These are phyloP conservation scores for Pogoniulus pusillus DNA, from an alignment of 2,797 vertebrate species.

Conservation along the genomic window DNA sequence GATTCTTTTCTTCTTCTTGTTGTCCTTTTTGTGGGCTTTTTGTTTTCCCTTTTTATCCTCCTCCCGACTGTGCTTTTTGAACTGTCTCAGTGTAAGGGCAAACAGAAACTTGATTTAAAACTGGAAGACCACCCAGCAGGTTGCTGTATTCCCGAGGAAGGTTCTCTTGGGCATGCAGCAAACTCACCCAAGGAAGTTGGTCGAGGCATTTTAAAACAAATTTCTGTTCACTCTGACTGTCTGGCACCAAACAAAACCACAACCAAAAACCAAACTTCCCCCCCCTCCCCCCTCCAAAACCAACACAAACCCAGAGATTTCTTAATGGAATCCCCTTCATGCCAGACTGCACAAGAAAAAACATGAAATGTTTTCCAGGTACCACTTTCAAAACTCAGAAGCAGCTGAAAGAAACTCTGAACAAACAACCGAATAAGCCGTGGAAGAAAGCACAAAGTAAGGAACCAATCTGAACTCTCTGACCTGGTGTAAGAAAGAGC, in stretches of 20 bases:
- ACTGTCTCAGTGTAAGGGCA: constrained; percentile 1
- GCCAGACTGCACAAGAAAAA: constrained; percentile 61
- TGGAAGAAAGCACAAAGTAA: constrained; percentile 85
- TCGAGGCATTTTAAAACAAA: constrained; percentile 47
- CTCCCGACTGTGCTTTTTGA: background rate
- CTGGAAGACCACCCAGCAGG: constrained; percentile 41
- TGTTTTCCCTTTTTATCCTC: too few relatives aligned
- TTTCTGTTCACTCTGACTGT: constrained; percentile 66
- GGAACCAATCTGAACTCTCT: constrained; percentile 67
- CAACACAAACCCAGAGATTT: background rate
- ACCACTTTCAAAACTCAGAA: constrained; percentile 83
- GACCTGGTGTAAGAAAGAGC: constrained; percentile 54
- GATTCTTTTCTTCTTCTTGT: background rate
- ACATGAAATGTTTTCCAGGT: constrained; percentile 80
- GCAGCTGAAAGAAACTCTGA: constrained; percentile 83
- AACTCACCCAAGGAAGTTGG: constrained; percentile 43
- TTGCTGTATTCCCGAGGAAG: constrained; percentile 65
- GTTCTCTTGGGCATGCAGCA: constrained; percentile 59
- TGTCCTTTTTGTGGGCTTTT: too few relatives aligned
- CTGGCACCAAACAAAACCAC: background rate
- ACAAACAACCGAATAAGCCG: constrained; percentile 81
- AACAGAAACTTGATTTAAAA: constrained; percentile 71
- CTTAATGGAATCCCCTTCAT: constrained; percentile 56
- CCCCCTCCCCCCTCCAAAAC: too few relatives aligned
- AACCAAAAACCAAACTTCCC: background rate